Evolutionary conservation across 2,888 invertebrate species (phyloP).

Genomic region (Mythimna impura): DNA sequence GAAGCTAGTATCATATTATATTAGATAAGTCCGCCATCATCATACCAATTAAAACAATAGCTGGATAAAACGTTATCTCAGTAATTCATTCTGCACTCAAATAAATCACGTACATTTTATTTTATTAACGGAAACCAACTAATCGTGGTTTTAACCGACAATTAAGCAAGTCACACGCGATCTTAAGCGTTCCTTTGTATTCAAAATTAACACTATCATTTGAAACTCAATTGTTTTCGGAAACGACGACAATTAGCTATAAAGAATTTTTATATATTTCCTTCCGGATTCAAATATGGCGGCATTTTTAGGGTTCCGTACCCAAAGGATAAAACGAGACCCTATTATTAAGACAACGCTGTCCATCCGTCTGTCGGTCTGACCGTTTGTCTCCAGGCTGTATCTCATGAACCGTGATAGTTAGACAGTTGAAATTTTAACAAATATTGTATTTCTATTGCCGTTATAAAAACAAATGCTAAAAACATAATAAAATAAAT

Average conservation of each 20-base stretch:
- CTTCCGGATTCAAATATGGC: constrained; percentile 59
- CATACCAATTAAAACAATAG: constrained; percentile 5
- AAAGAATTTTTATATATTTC: constrained; percentile 52
- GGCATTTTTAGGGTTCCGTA: constrained; percentile 3
- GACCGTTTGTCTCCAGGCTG: no score
- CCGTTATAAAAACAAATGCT: no score
- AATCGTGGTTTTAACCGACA: constrained; percentile 37
- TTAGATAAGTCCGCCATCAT: not conserved
- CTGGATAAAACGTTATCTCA: not conserved
- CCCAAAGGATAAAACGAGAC: no score
- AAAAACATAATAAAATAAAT: no score
- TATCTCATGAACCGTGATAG: no score
- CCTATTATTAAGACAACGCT: no score
- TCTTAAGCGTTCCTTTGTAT: constrained; percentile 51
- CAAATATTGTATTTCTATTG: no score
- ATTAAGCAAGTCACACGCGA: constrained; percentile 62
- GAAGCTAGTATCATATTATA: not conserved
- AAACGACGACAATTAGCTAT: constrained; percentile 50
- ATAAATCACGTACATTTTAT: constrained; percentile 49
- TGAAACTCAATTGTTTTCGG: constrained; percentile 62
- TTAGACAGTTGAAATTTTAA: no score
- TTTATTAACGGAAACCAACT: constrained; percentile 47
- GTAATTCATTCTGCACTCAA: constrained; percentile 13
- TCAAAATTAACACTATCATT: constrained; percentile 46
- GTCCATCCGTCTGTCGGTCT: no score